These are phyloP conservation scores for Patella depressa DNA, from an alignment of 2,888 invertebrate genomes.

Conservation along the genomic window DNA sequence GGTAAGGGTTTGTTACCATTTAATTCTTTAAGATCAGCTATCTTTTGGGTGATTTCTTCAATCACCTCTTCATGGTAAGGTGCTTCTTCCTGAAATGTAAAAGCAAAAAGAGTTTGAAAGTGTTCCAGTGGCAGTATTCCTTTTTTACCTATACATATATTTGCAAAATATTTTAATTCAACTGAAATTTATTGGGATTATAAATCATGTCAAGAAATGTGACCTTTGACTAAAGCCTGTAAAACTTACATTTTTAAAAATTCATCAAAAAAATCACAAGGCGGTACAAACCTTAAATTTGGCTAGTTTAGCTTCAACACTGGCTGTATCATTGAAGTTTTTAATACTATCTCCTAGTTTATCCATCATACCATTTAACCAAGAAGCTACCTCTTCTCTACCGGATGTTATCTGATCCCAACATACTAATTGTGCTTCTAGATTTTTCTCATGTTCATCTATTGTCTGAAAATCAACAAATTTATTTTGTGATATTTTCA, in stretches of 20 bases:
- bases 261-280: neutral
- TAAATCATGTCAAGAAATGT: too few species aligned
- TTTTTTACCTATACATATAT: too few species aligned
- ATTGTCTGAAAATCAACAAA: slow-evolving; percentile 74
- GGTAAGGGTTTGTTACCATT: slow-evolving; percentile 82
- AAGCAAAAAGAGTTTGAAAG: too few species aligned
- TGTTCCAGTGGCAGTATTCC: too few species aligned
- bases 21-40: slow-evolving; percentile 83
- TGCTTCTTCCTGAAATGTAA: slow-evolving; percentile 77
- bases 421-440: slow-evolving; percentile 90
- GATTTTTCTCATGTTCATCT: slow-evolving; percentile 82
- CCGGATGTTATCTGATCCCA: slow-evolving; percentile 93
- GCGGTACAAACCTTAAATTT: slow-evolving; percentile 81
- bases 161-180: too few species aligned
- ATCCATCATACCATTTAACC: slow-evolving; percentile 87
- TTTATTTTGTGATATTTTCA: too few species aligned
- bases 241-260: too few species aligned
- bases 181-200: too few species aligned
- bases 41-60: slow-evolving; percentile 84
- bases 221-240: too few species aligned
- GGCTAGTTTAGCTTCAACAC: slow-evolving; percentile 82
- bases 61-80: slow-evolving; percentile 83
- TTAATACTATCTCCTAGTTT: slow-evolving; percentile 83
- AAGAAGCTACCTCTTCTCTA: slow-evolving; percentile 85
- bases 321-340: slow-evolving; percentile 85